phyloP scores from a whole-genome alignment of 2,888 invertebrate species.

The Plusia festucae region DNA sequence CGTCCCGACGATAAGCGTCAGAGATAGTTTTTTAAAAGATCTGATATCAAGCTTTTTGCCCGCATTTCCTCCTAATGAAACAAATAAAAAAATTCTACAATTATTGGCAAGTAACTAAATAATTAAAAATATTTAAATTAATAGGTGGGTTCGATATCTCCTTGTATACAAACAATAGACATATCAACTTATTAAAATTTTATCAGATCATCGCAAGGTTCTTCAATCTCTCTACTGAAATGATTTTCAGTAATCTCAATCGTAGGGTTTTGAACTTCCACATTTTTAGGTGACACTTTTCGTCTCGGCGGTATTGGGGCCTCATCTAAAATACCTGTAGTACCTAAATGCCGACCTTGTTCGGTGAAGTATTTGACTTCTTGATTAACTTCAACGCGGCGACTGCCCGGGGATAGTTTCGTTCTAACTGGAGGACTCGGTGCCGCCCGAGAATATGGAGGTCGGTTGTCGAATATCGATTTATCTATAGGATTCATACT shows the following conservation, averaged over 20 bases:
- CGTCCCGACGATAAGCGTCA: too few relatives aligned
- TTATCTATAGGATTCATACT: constrained; percentile 70
- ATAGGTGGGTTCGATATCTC: constrained; percentile 61
- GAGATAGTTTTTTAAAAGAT: too few relatives aligned
- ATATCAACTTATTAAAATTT: constrained; percentile 70
- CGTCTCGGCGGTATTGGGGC: constrained; percentile 81
- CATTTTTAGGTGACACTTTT: constrained; percentile 78
- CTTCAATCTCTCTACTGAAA: constrained; percentile 55
- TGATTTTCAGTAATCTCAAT: constrained; percentile 49
- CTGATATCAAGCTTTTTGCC: too few relatives aligned
- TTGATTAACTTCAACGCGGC: constrained; percentile 64
- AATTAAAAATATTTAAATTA: constrained; percentile 42
- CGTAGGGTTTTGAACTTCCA: constrained; percentile 59
- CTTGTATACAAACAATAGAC: constrained; percentile 31
- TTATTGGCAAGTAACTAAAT: constrained; percentile 53
- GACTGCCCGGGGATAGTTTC: constrained; percentile 76
- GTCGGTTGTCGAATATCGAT: constrained; percentile 82
- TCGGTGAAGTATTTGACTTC: constrained; percentile 71
- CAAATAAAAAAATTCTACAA: constrained; percentile 1
- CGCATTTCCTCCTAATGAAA: too few relatives aligned
- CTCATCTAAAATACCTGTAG: constrained; percentile 77
- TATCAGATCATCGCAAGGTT: constrained; percentile 81
- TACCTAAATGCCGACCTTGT: constrained; percentile 72
- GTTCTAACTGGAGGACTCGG: constrained; percentile 85
- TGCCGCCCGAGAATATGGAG: constrained; percentile 79